Base-by-base conservation (phyloP, 2,113 vertebrate genomes). In the Elgaria multicarinata region DNA sequence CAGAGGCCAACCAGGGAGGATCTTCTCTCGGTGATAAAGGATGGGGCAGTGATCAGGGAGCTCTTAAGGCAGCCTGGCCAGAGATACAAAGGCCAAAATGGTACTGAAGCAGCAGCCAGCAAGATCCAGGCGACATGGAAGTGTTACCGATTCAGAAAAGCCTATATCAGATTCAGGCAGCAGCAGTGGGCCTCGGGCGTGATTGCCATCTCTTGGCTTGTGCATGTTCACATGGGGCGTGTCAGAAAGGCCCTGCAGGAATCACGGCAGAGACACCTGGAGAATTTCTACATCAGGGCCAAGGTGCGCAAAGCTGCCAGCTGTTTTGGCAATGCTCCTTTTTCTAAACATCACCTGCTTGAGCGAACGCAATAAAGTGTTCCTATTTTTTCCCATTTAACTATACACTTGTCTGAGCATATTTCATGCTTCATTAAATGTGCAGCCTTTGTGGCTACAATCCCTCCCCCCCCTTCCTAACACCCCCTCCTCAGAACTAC, bases 201-300 rank as follows among this genome's bases (percentile, higher is more conserved):
- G 94, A 97, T 98, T 0, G 86, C 97, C 66, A 9, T 95, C 1
- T 91, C 96, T 13, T 98, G 98, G 98, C 95, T 97, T 86, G 92
- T 96, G 89, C 89, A 90, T 58, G 79, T 87, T 77, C 98, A 95
- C 92, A 93, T 93, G 96, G 89, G 91, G 39, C 95, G 88, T 28
- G 89, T 98, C 67, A 97, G 91, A 87, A 97, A 91, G 80, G 87
- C 94, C 95, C 97, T 98, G 93, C 94, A 97, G 97, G 98, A 97
- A 58, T 95, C 97, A 0, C 97, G 97, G 0, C 95, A 92, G 39
- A 96, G 94, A 92, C 98, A 99, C 93, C 97, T 99, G 97, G 97
- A 98, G 96, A 99, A 98, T 95, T 98, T 97, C 90, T 96, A 91
- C 94, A 95, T 93, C 86, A 97, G 98, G 97, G 98, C 97, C 92